These are phyloP conservation scores for Drosophila micromelanica DNA, from an alignment of 1,140 invertebrate genomes.

Conservation along the genomic window DNA sequence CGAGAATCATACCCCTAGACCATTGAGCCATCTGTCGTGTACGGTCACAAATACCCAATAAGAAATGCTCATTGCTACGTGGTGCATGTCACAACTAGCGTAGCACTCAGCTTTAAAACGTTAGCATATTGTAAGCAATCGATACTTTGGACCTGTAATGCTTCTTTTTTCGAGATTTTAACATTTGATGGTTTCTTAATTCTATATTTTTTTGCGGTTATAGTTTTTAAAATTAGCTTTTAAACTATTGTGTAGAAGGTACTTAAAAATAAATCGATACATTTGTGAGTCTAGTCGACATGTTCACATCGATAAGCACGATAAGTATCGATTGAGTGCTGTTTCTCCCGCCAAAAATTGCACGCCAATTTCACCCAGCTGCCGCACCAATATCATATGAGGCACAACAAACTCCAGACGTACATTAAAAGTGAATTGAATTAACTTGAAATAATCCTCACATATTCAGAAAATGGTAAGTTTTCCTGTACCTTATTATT, in stretches of 20 bases:
- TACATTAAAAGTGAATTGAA: neutral
- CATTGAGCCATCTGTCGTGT: constrained; percentile 88
- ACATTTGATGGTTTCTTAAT: too few species aligned
- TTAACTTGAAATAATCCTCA: neutral
- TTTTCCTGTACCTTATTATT: neutral
- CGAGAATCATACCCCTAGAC: constrained; percentile 96
- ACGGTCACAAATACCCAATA: neutral
- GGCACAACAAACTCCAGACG: constrained; percentile 17
- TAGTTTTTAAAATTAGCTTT: too few species aligned
- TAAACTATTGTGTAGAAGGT: too few species aligned
- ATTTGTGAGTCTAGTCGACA: neutral
- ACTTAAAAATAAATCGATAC: neutral
- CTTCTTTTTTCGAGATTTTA: neutral
- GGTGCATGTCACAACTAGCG: too few species aligned
- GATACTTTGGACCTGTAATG: neutral
- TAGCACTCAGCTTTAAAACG: constrained; percentile 14
- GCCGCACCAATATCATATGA: constrained; percentile 7
- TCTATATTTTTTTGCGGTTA: too few species aligned
- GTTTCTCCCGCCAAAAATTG: constrained; percentile 40
- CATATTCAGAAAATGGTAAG: constrained; percentile 27
- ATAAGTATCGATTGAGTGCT: neutral
- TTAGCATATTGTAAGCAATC: neutral
- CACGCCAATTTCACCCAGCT: constrained; percentile 25
- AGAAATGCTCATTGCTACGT: neutral
- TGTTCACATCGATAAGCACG: neutral